These are phyloP conservation scores for Sebastiscus tertius DNA, from an alignment of 2,797 vertebrate genomes.

Conservation along the genomic window DNA sequence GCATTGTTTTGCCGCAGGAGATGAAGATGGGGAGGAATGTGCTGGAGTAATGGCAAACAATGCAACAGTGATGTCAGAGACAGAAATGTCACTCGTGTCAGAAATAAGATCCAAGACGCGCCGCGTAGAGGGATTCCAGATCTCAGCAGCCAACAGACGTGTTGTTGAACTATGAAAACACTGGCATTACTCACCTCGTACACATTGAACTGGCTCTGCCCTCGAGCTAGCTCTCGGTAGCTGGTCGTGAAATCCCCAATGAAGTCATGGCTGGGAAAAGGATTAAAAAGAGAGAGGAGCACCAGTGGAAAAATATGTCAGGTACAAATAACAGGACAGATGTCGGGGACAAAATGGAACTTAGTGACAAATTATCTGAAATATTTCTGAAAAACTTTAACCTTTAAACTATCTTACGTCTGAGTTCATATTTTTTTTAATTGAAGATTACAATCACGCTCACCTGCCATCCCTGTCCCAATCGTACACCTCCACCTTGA, in stretches of 20 bases:
- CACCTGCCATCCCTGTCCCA: slow-evolving; percentile 97
- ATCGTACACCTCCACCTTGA: slow-evolving; percentile 97
- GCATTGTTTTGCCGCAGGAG: not conserved
- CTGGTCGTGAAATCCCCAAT: slow-evolving; percentile 97
- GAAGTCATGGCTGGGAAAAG: slow-evolving; percentile 90
- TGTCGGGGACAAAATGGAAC: not conserved
- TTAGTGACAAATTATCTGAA: not conserved
- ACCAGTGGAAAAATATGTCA: not conserved
- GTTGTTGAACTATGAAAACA: slow-evolving; percentile 4
- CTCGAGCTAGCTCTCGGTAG: slow-evolving; percentile 93
- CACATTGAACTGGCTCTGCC: slow-evolving; percentile 94
- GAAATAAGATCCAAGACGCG: slow-evolving; percentile 24
- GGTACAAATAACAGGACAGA: not conserved
- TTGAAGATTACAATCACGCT: slow-evolving; percentile 35
- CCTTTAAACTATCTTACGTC: not conserved
- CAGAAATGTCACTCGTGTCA: slow-evolving; percentile 48
- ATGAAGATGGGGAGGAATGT: not conserved
- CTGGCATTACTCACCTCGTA: slow-evolving; percentile 87
- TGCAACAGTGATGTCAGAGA: slow-evolving; percentile 21
- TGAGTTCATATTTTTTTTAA: not conserved
- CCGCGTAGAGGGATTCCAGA: not conserved
- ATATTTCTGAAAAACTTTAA: not conserved
- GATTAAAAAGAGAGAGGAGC: slow-evolving; percentile 14
- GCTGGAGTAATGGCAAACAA: slow-evolving; percentile 24
- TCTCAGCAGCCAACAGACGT: slow-evolving; percentile 13